phyloP scores from a whole-genome alignment of 1,140 invertebrate species.

The Conopomorpha cramerella region DNA sequence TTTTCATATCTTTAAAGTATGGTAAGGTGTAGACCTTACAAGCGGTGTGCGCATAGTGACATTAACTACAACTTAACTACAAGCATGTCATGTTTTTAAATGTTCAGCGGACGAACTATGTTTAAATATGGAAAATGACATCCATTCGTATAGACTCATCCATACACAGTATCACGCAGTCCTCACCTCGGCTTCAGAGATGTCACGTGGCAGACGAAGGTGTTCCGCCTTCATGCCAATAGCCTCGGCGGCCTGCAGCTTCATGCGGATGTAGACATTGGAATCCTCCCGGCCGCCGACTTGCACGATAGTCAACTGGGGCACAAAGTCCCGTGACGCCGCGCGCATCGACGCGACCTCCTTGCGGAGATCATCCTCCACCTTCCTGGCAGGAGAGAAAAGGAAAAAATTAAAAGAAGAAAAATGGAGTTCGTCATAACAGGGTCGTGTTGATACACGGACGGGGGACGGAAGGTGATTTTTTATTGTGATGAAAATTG shows the following conservation, averaged over 20 bases:
- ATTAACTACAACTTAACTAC: no score
- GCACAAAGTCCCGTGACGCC: slow-evolving; percentile 67
- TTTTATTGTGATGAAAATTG: no score
- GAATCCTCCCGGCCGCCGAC: slow-evolving; percentile 96
- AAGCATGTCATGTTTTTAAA: no score
- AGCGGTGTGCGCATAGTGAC: no score
- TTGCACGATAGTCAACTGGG: slow-evolving; percentile 83
- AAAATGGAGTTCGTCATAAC: no score
- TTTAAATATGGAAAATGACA: no score
- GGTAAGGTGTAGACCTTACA: no score
- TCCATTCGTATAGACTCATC: no score
- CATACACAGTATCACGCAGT: background rate
- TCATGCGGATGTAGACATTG: slow-evolving; percentile 99
- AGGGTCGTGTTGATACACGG: no score
- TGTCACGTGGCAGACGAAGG: slow-evolving; percentile 79
- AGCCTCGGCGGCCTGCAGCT: slow-evolving; percentile 89
- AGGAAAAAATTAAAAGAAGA: slow-evolving; percentile 6
- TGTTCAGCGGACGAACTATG: no score
- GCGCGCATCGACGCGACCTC: slow-evolving; percentile 69
- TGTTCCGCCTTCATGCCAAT: slow-evolving; percentile 88
- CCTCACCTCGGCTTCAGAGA: slow-evolving; percentile 81
- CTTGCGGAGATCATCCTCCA: slow-evolving; percentile 69
- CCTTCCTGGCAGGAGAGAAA: slow-evolving; percentile 67
- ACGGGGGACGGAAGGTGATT: no score
- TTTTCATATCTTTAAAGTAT: no score